A percentile compares a stretch with the other conserved stretches of the same genome.
These are phyloP conservation scores for Lipophrys pholis DNA, from an alignment of 2,113 vertebrate genomes.

Conservation along the genomic window DNA sequence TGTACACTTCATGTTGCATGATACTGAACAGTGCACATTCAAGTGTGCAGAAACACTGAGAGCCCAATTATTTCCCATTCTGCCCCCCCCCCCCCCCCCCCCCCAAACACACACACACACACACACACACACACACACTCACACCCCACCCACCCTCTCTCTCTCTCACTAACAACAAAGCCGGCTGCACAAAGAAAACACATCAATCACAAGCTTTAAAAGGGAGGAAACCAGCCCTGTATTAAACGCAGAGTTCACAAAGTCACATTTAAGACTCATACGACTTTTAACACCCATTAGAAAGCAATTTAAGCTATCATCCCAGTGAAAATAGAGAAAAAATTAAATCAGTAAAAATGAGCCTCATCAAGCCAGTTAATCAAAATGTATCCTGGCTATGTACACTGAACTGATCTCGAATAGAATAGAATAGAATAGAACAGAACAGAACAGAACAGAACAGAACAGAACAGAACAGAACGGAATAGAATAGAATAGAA, in stretches of 20 bases:
- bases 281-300: not conserved
- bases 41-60: not conserved
- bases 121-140: too few species aligned
- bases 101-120: too few species aligned
- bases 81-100: too few species aligned
- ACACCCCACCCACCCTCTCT: too few species aligned
- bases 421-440: too few species aligned
- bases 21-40: conserved; percentile 5
- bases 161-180: not conserved
- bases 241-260: not conserved
- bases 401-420: too few species aligned
- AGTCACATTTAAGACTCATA: not conserved
- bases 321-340: not conserved
- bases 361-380: too few species aligned
- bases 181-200: not conserved
- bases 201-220: not conserved
- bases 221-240: not conserved
- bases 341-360: not conserved
- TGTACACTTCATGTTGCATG: not conserved
- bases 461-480: too few species aligned
- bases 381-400: too few species aligned
- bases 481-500: too few species aligned
- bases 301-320: not conserved
- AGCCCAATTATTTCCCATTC: not conserved
- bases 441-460: too few species aligned